Base-by-base conservation (phyloP, 2,797 vertebrate species). In the Tragelaphus eurycerus region DNA sequence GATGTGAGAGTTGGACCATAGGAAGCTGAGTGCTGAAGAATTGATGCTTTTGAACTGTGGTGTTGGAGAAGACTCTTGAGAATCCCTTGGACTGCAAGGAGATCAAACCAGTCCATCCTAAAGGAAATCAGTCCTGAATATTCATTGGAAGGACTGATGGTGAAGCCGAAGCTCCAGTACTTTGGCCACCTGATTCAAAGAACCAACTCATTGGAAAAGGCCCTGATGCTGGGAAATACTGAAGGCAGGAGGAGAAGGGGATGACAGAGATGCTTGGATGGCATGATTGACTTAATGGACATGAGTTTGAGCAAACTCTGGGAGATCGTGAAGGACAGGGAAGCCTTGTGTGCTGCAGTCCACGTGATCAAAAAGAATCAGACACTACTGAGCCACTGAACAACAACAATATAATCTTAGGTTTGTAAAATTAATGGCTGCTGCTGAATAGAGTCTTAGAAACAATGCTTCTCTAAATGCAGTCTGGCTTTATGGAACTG, bases 361-460 rank as follows among this genome's bases (percentile, higher is more conserved):
- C 19, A 71, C 21, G 34, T 6, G 64, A 34, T 34, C 5, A 12
- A 34, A 71, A 71, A 71, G 19, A 38, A 67, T 67, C 64, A 38
- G 64, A 38, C 34, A 71, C 11, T 21, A 71, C n/a, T 71, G 64
- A 71, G 64, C 64, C 10, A 71, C 64, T 38, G 64, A 71, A 71
- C 19, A 71, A 62, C 60, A 62, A 67, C n/a, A 71, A 71, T 38
- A 38, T 71, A 91, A 94, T 91, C 34, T 96, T 95, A 96, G 48
- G 43, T 71, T 95, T 95, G 87, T 88, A 95, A 96, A 96, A 86
- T 67, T 93, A 94, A 82, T 67, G 86, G n/a, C 38, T 95, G 91
- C 57, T 97, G 94, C 67, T 96, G 55, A 96, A 93, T 8, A 95
- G 38, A 86, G 38, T 60, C 79, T 93, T 93, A 54, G 79, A 93